A percentile compares a stretch with the other conserved stretches of the same genome.
phyloP scores from a whole-genome alignment of 2,113 vertebrate genomes.

The Chaetodon trifascialis region DNA sequence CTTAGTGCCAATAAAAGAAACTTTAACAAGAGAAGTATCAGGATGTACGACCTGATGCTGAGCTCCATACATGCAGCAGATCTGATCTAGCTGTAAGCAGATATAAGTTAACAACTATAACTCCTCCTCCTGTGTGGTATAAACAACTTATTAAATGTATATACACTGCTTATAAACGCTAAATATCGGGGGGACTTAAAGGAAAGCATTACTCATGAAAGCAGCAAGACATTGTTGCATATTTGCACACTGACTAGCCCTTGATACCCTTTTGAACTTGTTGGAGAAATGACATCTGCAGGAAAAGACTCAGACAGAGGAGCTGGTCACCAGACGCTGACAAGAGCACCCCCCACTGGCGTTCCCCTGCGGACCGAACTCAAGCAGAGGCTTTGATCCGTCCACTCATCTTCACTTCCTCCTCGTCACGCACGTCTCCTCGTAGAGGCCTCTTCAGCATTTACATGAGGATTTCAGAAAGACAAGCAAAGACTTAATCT shows the following conservation, averaged over 20 bases:
- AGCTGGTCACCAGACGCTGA: not conserved
- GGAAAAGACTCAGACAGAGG: not conserved
- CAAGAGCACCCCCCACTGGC: not conserved
- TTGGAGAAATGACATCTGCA: not conserved
- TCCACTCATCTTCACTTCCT: slow-evolving; percentile 6
- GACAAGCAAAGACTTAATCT: not conserved
- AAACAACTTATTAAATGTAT: not conserved
- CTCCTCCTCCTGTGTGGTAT: not conserved
- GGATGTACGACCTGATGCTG: not conserved
- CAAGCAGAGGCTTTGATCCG: slow-evolving; percentile 13
- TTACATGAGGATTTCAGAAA: not conserved
- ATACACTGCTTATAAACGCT: not conserved
- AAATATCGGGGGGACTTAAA: not conserved
- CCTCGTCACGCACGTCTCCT: not conserved
- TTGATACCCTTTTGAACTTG: not conserved
- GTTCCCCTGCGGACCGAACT: not conserved
- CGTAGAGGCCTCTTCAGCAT: not conserved
- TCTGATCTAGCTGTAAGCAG: not conserved
- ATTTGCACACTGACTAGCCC: not conserved
- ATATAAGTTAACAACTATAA: no score
- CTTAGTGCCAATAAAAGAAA: not conserved
- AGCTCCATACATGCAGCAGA: not conserved
- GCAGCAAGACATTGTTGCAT: not conserved
- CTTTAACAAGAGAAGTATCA: not conserved
- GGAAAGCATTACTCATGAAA: not conserved